Evolutionary conservation across 2,113 vertebrate species (phyloP), one percentile per base, ranked within the genome.

Genomic region (Ornithorhynchus anatinus): DNA sequence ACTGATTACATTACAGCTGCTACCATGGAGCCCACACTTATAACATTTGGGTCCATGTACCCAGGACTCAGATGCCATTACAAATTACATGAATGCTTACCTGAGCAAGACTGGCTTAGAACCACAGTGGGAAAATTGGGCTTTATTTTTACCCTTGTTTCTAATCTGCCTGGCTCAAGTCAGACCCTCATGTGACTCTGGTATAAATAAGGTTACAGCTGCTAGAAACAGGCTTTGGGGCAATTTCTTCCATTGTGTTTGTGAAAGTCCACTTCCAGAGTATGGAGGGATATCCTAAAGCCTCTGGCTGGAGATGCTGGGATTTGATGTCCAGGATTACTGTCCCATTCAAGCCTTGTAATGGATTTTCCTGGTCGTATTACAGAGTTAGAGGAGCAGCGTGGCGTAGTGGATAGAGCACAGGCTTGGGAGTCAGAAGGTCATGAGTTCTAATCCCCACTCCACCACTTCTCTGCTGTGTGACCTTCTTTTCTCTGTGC

Each of bases 201-300:
- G 60, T 73, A 88, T 89, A 89, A 89, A 82, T 85, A 83, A 36
- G 67, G 79, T 62, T 84, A 83, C 82, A 86, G 89, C 87, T 54
- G 69, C 82, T 77, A 38, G 78, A 70, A 87, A 81, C 81, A 40
- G 69, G 86, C 80, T 77, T 74, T 60, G 15, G 68, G 69, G 81
- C 63, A 36, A 56, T 71, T 69, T 69, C 72, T 77, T 84, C 83
- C 66, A 76, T 25, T 38, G 62, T 85, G 89, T 82, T 90, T 86
- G 92, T 92, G 91, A 91, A 91, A 87, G 86, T 85, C 86, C 5
- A 39, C 84, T 77, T 72, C 68, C 79, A 80, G 84, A 71, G 83
- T 79, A 86, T 81, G 65, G 74, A 71, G 45, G 69, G 84, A 84
- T 80, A 77, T 81, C 69, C 71, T 89, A 87, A 90, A 91, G 47